phyloP scores from a whole-genome alignment of 2,888 invertebrate genomes.

The Amiota mariae region DNA sequence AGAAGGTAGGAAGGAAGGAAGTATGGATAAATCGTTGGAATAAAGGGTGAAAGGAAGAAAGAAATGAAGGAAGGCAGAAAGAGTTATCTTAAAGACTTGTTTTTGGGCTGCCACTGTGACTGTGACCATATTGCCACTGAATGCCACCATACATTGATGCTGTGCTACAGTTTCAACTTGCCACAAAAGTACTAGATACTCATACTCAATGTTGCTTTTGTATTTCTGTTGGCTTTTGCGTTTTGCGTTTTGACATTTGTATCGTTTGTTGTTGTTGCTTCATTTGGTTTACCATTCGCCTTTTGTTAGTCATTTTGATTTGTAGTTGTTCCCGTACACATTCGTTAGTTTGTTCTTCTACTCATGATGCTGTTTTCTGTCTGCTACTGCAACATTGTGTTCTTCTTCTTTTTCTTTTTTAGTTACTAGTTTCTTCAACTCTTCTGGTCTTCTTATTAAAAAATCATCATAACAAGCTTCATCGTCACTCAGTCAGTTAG shows the following conservation, averaged over 20 bases:
- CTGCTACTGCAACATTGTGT: not conserved
- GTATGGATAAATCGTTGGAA: too few relatives aligned
- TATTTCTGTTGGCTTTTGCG: slow-evolving; percentile 13
- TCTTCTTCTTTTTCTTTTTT: not conserved
- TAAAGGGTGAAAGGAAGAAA: too few relatives aligned
- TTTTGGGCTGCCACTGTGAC: slow-evolving; percentile 34
- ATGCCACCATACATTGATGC: not conserved
- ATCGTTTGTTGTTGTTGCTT: slow-evolving; percentile 28
- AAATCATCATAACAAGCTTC: slow-evolving; percentile 65
- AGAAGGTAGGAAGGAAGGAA: too few relatives aligned
- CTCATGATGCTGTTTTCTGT: too few relatives aligned
- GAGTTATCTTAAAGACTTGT: slow-evolving; percentile 27
- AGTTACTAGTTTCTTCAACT: not conserved
- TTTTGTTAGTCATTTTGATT: slow-evolving; percentile 54
- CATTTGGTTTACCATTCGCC: not conserved
- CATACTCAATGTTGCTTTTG: too few relatives aligned
- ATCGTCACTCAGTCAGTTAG: not conserved
- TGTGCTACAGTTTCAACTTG: slow-evolving; percentile 22
- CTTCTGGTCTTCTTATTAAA: slow-evolving; percentile 22
- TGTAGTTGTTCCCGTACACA: slow-evolving; percentile 33
- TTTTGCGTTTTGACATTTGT: slow-evolving; percentile 52
- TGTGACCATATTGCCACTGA: not conserved
- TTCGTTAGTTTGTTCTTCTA: not conserved
- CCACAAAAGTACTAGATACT: not conserved
- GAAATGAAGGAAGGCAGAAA: too few relatives aligned